Conservation (phyloP, 2,888 invertebrate species). For the Drosophila villosipedis region DNA sequence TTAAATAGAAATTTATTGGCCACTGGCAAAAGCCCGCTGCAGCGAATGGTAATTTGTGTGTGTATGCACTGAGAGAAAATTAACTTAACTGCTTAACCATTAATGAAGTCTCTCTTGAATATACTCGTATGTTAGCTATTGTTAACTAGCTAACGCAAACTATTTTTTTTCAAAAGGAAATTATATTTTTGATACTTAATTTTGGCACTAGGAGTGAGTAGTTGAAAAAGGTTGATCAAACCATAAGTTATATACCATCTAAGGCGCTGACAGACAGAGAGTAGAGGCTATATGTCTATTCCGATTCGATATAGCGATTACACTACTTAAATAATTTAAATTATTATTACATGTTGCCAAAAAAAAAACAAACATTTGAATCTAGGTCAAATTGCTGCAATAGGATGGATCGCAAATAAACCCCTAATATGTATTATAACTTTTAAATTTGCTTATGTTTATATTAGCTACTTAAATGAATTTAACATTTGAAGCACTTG, state of each 20-base stretch:
- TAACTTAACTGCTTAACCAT: background rate
- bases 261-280: too few species aligned
- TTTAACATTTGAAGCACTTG: background rate
- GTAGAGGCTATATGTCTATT: background rate
- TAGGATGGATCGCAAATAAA: background rate
- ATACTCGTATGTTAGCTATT: conserved; percentile 3
- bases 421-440: background rate
- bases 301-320: background rate
- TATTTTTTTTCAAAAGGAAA: too few species aligned
- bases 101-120: conserved; percentile 12
- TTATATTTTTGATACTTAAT: background rate
- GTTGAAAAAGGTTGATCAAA: background rate
- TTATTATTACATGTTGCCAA: background rate
- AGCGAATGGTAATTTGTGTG: conserved; percentile 44
- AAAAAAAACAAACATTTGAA: background rate
- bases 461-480: background rate
- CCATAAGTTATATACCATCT: too few species aligned
- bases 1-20: conserved; percentile 79
- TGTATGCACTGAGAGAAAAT: conserved; percentile 44
- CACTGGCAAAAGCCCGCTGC: conserved; percentile 61
- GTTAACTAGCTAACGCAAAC: background rate
- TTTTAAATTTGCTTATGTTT: background rate
- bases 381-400: background rate
- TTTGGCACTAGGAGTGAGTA: background rate
- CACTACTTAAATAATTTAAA: background rate